Evolutionary conservation across 1,140 invertebrate genomes (phyloP), one percentile per base, ranked within the genome.

Genomic region (Leguminivora glycinivorella): DNA sequence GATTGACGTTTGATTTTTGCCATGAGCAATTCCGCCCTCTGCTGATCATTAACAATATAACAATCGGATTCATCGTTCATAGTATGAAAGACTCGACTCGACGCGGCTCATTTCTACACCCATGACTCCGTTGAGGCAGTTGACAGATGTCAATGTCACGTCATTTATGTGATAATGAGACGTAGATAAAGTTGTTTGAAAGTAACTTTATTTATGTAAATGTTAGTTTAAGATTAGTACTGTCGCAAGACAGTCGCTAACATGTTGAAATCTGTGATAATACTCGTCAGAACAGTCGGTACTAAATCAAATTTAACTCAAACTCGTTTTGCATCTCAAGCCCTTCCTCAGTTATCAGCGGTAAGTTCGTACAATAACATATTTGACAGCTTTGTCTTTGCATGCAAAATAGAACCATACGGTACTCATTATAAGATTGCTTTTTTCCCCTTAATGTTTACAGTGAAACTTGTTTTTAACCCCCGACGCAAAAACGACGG

Each of bases 261-360:
- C 22, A 83, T 83, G 81, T 71, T 81, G 34, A 79, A 78, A 73
- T 71, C 74, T 24, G 19, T 79, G 29, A 56, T 24, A n/a, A 26
- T 70, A 12, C 70, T 77, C 10, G 66, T 78, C 19, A 73, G 47
- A 43, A 25, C 56, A 68, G 38, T 70, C 34, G 34, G 34, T 9
- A 38, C 34, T 17, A 73, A 63, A 71, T 68, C 25, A 58, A 75
- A 72, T 72, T 17, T 78, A 63, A 31, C 69, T 63, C 75, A 83
- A 72, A 60, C 74, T 58, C 80, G 84, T 78, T 81, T 70, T 72
- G 76, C 85, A 6, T 81, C 83, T 38, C 78, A 83, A 60, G 74
- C 68, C 4, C 75, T 88, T 29, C 87, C 87, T 24, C 83, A 88
- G 68, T 70, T 88, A 43, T 88, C 87, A 47, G 82, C 84, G 72